phyloP scores from a whole-genome alignment of 37 sponge, comb jelly and placozoan genomes.

The Lycopodina hypogea region DNA sequence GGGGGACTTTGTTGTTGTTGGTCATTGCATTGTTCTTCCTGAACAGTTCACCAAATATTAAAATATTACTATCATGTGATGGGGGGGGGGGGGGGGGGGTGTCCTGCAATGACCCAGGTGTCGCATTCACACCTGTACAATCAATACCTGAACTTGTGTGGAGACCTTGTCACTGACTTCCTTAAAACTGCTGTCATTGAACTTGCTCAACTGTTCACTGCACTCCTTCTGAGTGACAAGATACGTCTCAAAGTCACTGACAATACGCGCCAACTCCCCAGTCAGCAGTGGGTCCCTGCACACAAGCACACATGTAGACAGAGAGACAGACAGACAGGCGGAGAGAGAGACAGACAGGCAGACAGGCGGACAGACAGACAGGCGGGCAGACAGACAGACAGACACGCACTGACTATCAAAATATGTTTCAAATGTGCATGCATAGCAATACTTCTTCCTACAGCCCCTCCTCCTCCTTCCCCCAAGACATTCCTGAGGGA shows the following conservation, averaged over 20 bases:
- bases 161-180: constrained; percentile 51
- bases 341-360: neutral
- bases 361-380: neutral
- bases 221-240: constrained; percentile 52
- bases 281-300: constrained; percentile 1
- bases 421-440: neutral
- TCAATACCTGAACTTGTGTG: constrained; percentile 45
- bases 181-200: constrained; percentile 43
- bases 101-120: too few relatives aligned
- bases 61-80: too few relatives aligned
- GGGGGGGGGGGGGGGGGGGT: too few relatives aligned
- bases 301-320: neutral
- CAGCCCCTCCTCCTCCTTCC: neutral
- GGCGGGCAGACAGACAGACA: neutral
- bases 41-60: too few relatives aligned
- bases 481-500: neutral
- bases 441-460: neutral
- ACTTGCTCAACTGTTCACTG: constrained; percentile 47
- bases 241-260: constrained; percentile 21
- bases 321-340: too few relatives aligned
- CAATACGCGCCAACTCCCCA: constrained; percentile 32
- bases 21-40: too few relatives aligned
- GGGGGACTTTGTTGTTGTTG: too few relatives aligned
- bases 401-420: neutral
- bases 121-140: too few relatives aligned